phyloP scores from a whole-genome alignment of 2,888 invertebrate genomes.

The Boloria selene region DNA sequence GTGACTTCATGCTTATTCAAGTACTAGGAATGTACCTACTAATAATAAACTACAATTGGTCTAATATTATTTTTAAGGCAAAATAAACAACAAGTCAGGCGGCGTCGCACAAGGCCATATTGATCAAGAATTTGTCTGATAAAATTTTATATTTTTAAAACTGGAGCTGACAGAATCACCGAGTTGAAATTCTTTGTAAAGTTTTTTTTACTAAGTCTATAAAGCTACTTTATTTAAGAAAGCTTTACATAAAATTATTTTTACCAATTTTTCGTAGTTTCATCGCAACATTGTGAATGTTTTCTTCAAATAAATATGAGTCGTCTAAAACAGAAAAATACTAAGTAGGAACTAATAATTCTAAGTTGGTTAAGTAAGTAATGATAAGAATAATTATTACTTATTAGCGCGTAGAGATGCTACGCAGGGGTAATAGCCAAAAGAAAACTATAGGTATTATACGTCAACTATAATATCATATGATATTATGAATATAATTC shows the following conservation, averaged over 20 bases:
- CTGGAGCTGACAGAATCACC: background rate
- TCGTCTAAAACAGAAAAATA: no score
- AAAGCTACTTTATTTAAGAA: background rate
- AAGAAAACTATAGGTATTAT: background rate
- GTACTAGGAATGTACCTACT: constrained; percentile 39
- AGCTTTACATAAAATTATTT: background rate
- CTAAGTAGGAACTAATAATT: no score
- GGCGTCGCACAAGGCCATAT: constrained; percentile 54
- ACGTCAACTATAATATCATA: background rate
- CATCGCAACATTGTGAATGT: no score
- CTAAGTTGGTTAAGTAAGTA: no score
- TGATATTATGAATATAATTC: no score
- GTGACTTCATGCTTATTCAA: constrained; percentile 36
- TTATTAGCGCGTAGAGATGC: constrained; percentile 54
- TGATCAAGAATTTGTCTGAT: constrained; percentile 32
- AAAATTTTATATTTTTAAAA: background rate
- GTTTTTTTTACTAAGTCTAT: no score
- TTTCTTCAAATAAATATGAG: no score
- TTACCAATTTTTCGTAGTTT: no score
- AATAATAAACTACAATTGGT: constrained; percentile 18
- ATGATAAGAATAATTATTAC: no score
- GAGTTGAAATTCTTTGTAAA: no score
- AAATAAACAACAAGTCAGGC: constrained; percentile 41
- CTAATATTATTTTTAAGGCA: constrained; percentile 44
- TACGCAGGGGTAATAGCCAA: constrained; percentile 37